Evolutionary conservation across 2,797 vertebrate genomes (phyloP), one percentile per base, ranked within the genome.

Genomic region (Geotrypetes seraphini): DNA sequence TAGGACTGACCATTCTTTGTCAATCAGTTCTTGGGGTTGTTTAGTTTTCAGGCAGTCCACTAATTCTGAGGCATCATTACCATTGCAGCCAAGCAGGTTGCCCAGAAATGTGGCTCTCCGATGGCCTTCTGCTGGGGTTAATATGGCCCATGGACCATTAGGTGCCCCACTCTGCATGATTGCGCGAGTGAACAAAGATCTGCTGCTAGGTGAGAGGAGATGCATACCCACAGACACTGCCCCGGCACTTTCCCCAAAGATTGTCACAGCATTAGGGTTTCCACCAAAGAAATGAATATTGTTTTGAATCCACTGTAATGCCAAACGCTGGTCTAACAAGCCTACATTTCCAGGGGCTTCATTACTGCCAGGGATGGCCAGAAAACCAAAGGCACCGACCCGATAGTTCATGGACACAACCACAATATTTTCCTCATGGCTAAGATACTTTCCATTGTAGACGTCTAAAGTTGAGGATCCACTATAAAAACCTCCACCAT

Each of bases 351-450:
- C 92, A 0, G 92, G 90, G 2, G 91, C 92, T 17, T 96, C 92
- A 1, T 80, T 67, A 12, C 83, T 88, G 6, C 90, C 91, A 0
- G 84, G 85, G 5, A 96, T 66, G 3, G 88, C 85, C 5, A 96
- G 60, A 33, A 96, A 96, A 1, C 91, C 92, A 12, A 95, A 87
- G n/a, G 91, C 81, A 0, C 89, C 88, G 2, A 96, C 75, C 0
- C 91, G 79, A 44, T 96, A 96, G 63, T 91, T 96, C 88, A 96
- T 91, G 46, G 91, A 93, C 3, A 95, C 86, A 47, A 96, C 72
- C 10, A 96, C 66, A 5, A 89, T 70, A 0, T 76, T 82, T 63
- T 96, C 89, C 0, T 62, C 70, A 50, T 85, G 69, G 17, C 86
- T 79, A 10, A 96, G 69, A 57, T 89, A 94, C 3, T 90, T 86